Conservation (phyloP, 2,113 vertebrate species). For the Jacana jacana region DNA sequence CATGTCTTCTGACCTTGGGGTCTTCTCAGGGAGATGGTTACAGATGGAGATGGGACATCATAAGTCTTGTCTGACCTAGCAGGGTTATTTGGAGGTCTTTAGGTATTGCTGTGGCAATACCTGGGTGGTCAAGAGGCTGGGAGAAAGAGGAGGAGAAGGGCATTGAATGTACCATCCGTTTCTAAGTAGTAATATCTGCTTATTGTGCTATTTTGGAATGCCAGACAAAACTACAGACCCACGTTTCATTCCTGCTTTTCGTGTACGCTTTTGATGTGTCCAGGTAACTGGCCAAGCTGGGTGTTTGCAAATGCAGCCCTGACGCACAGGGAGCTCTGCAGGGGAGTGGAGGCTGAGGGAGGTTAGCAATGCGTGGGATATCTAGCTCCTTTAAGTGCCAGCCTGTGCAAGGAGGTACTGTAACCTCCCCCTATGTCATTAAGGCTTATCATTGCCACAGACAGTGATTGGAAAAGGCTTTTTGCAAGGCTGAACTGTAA, state of each 20-base stretch:
- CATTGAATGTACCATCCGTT: background rate
- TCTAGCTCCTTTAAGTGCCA: constrained; percentile 2
- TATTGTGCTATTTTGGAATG: background rate
- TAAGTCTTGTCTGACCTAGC: background rate
- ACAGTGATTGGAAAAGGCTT: constrained; percentile 76
- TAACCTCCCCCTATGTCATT: constrained; percentile 58
- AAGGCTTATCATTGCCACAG: constrained; percentile 66
- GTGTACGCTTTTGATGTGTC: accelerated
- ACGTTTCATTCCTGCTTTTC: background rate
- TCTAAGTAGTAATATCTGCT: background rate
- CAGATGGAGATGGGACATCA: background rate
- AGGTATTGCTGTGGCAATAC: too few relatives aligned
- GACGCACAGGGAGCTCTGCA: background rate
- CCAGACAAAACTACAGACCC: background rate
- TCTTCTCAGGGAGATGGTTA: background rate
- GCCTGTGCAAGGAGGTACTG: constrained; percentile 46
- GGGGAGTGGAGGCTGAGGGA: background rate
- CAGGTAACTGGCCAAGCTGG: background rate
- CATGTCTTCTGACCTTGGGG: background rate
- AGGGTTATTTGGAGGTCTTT: background rate
- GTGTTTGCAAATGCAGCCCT: background rate
- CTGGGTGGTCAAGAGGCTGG: background rate
- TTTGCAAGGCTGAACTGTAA: constrained; percentile 73
- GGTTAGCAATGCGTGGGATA: background rate
- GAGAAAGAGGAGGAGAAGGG: background rate